Conservation (phyloP, 2,888 invertebrate genomes). For the Microchrysa polita region DNA sequence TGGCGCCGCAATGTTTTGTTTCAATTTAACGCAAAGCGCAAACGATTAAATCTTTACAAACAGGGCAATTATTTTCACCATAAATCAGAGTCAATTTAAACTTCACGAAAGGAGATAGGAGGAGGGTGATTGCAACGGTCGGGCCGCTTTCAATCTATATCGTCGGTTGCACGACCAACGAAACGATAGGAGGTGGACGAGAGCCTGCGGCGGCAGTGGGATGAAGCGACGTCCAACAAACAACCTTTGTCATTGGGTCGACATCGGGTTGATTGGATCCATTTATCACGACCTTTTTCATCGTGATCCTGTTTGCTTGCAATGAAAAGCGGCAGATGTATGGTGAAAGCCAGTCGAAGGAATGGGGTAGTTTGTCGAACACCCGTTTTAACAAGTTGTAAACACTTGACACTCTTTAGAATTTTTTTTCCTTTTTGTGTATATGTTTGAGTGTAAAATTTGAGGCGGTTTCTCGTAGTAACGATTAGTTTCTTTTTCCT, state of each 20-base stretch:
- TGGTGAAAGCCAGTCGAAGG: too few relatives aligned
- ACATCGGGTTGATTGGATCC: conserved; percentile 30
- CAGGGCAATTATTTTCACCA: conserved; percentile 62
- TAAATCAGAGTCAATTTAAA: conserved; percentile 57
- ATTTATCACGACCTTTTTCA: conserved; percentile 14
- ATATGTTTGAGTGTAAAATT: conserved; percentile 12
- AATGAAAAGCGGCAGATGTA: too few relatives aligned
- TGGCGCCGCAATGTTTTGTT: conserved; percentile 32
- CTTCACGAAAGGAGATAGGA: not conserved
- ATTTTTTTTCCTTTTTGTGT: not conserved
- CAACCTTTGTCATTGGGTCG: conserved; percentile 15
- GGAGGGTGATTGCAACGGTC: not conserved
- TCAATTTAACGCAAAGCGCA: conserved; percentile 40
- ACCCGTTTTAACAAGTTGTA: too few relatives aligned
- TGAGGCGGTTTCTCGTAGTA: not conserved
- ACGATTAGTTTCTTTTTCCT: not conserved
- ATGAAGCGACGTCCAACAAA: not conserved
- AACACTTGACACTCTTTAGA: not conserved
- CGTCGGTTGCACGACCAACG: not conserved
- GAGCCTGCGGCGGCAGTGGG: not conserved
- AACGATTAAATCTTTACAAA: conserved; percentile 52
- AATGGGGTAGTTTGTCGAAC: too few relatives aligned
- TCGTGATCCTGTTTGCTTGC: not conserved
- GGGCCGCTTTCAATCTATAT: not conserved
- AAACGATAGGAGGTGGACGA: too few relatives aligned